Evolutionary conservation across 2,888 invertebrate species (phyloP), one percentile per base, ranked within the genome.

Genomic region (Drosophila imparisetae): DNA sequence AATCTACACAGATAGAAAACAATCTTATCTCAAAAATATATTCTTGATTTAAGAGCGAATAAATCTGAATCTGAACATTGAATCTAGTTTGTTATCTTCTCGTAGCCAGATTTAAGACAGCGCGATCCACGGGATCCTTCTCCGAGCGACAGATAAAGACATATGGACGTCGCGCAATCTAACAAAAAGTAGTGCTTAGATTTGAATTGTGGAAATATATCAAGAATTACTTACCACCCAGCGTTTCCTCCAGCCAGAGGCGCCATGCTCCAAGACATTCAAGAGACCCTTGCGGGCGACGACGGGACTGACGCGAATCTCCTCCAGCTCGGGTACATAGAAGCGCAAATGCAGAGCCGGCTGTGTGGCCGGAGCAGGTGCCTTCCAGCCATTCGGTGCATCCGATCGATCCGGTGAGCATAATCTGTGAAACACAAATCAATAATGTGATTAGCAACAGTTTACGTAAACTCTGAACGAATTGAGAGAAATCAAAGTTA

Each of bases 261-360:
- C 98, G 91, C 98, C 98, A 93, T 99, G 99, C 93, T 99, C 99
- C 91, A 99, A 95, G 87, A 99, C 98, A 93, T 99, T 98, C 91
- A 99, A 95, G 91, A 98, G 97, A 3, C 99, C 99, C 93, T 98
- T 98, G 64, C 98, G 95, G 55, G 99, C 98, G 52, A 99, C 98
- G 27, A 99, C 98, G 2, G 99, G 98, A 84, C 98, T 98, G 87
- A 99, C 98, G 27, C 98, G 96, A 91, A 99, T 98, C 94, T 99
- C 98, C 93, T 98, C 98, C 93, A 98, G 96, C 93, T 98, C 98
- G 48, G 98, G 98, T 86, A 98, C 97, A 93, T 97, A 98, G 40
- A 97, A 94, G 60, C 97, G 96, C 68, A 95, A 92, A n/a, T 95
- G 95, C 38, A 95, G 92, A 10, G 94, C 93, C 62, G 92, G 93